Evolutionary conservation across 1,140 invertebrate genomes (phyloP), one percentile per base, ranked within the genome.

Genomic region (Rhynchophorus ferrugineus): DNA sequence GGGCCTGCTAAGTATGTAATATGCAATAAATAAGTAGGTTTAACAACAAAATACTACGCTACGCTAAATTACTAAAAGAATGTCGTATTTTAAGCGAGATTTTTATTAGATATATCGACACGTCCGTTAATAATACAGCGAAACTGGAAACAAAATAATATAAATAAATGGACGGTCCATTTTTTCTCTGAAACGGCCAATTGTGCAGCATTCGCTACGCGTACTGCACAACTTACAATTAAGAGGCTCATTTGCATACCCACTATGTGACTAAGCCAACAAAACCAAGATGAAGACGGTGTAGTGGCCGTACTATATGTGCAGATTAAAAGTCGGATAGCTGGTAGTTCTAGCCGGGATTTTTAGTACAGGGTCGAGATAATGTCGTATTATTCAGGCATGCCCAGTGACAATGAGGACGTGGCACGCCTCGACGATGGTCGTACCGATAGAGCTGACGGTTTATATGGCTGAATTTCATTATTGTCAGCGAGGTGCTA

Each of bases 351-450:
- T 50, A 45, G 54, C 54, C 54, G 52, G 50, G 39, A 58, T 60
- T 63, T 61, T 63, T 63, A 49, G 56, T 51, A 51, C 58, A 56
- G 45, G 50, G 44, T 29, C 42, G 8, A 60, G 62, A 62, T 63
- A 64, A 49, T 61, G 63, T 63, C 59, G 63, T 59, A 65, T 65
- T 65, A 65, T 65, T 63, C 63, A 65, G 60, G 61, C 53, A 65
- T 63, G 61, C 57, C 49, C 58, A 54, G 61, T 63, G 63, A 65
- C 63, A 65, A 65, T 65, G 61, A 65, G 61, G 57, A 41, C 57
- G 50, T 56, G 61, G 59, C 63, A 63, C 61, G 61, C 61, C 61
- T 65, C 55, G 51, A 20, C 49, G 63, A 64, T 64, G 61, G 59
- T 61, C 61, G 60, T 61, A 43, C n/a, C 35, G 56, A 58, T 58